These are phyloP conservation scores for Scaeva pyrastri DNA, from an alignment of 2,888 invertebrate species.

Conservation along the genomic window DNA sequence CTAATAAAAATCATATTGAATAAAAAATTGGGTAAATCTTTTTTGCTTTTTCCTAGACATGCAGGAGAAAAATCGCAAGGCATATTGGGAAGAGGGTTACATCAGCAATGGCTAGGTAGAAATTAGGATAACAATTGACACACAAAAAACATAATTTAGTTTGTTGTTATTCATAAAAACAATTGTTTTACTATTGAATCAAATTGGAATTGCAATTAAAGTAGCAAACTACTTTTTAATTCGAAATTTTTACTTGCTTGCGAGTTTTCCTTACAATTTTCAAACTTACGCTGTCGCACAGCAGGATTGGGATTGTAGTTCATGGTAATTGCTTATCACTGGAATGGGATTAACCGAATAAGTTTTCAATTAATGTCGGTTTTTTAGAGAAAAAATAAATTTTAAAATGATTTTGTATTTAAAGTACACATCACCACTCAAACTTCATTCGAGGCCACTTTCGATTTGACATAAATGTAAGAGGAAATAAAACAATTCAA, in stretches of 20 bases:
- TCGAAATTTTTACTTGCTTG: constrained; percentile 78
- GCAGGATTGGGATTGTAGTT: constrained; percentile 83
- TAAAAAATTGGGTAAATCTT: background rate
- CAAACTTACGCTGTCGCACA: constrained; percentile 83
- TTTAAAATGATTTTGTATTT: constrained; percentile 54
- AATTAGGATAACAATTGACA: background rate
- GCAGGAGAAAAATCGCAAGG: constrained; percentile 79
- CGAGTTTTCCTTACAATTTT: constrained; percentile 82
- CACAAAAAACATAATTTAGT: background rate
- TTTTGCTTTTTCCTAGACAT: background rate
- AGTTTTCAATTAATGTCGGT: constrained; percentile 22
- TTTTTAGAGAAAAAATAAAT: constrained; percentile 28
- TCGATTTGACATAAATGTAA: constrained; percentile 33
- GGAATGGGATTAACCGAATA: constrained; percentile 35
- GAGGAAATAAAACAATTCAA: constrained; percentile 39
- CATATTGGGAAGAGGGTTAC: constrained; percentile 64
- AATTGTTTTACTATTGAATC: background rate
- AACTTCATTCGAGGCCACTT: constrained; percentile 60
- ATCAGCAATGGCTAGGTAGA: constrained; percentile 15
- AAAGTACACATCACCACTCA: constrained; percentile 77
- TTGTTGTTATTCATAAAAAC: background rate
- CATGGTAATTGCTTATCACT: constrained; percentile 77
- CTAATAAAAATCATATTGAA: background rate
- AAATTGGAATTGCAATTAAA: constrained; percentile 34
- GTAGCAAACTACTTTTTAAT: constrained; percentile 5